Evolutionary conservation across 2,797 vertebrate genomes (phyloP).

Genomic region (Pelodytes ibericus): DNA sequence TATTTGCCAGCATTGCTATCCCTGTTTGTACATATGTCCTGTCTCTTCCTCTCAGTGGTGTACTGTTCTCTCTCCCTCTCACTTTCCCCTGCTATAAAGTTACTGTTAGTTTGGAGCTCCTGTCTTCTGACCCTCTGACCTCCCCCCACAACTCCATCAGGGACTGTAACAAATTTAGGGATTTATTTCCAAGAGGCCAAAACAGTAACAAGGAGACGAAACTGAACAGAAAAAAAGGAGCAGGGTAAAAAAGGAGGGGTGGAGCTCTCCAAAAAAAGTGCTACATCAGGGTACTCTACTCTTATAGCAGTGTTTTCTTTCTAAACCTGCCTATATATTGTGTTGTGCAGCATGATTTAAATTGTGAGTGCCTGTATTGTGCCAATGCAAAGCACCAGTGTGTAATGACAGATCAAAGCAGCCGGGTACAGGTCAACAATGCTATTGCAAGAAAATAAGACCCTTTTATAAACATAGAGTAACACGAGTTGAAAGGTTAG

Average conservation of each 20-base stretch:
- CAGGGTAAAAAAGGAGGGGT: neutral
- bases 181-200: constrained; percentile 46
- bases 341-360: too few species aligned
- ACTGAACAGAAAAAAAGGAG: constrained; percentile 28
- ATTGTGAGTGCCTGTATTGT: too few species aligned
- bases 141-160: constrained; percentile 20
- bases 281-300: neutral
- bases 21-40: neutral
- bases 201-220: constrained; percentile 25
- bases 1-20: neutral
- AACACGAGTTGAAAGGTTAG: too few species aligned
- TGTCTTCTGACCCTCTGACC: constrained; percentile 40
- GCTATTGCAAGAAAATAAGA: too few species aligned
- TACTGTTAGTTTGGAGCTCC: constrained; percentile 43
- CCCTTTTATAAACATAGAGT: too few species aligned
- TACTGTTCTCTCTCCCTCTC: constrained; percentile 17
- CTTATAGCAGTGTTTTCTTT: neutral
- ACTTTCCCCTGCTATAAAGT: constrained; percentile 42
- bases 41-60: neutral
- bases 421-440: too few species aligned
- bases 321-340: neutral
- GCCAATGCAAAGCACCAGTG: too few species aligned
- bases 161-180: constrained; percentile 52
- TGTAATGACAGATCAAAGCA: too few species aligned
- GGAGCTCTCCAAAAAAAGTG: neutral